These are phyloP conservation scores for Felis catus DNA, from an alignment of 2,113 vertebrate genomes.

Conservation along the genomic window F.catus_Fca126_mat1.0 CM031418.1:97222501-97223000, in stretches of 20 bases:
- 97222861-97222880: neutral
- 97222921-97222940: neutral
- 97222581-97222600: neutral
- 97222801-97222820: neutral
- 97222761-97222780: neutral
- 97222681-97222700: neutral
- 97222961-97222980: neutral
- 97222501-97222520: neutral
- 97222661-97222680: neutral
- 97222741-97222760: neutral
- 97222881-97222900: neutral
- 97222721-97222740: conserved; percentile 4
- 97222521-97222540: neutral
- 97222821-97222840: neutral
- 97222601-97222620: neutral
- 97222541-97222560: neutral
- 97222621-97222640: neutral
- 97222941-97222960: neutral
- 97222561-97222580: neutral
- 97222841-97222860: neutral
- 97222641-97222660: neutral
- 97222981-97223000: neutral
- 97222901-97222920: neutral
- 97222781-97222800: neutral
- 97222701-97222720: neutral